Base-by-base conservation (phyloP, 2,797 vertebrate species). In the Halcyon leucocephala region DNA sequence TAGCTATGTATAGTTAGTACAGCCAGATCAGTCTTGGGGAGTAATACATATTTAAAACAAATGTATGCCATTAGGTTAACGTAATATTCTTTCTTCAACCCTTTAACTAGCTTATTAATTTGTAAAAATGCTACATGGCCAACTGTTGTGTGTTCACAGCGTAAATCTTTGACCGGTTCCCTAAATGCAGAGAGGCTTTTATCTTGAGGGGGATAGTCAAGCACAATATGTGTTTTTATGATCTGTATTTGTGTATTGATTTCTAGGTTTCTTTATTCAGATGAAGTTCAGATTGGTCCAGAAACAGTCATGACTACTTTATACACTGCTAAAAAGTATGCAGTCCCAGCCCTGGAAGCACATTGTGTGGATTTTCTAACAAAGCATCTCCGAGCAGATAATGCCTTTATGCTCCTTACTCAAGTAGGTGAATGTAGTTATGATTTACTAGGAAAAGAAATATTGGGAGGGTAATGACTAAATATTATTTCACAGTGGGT, bases 261-360 rank as follows among this genome's bases (percentile, higher is more conserved):
- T 97, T 97, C 64, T 76, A 98, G 98, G 94, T 98, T 98, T 97
- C 97, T 98, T 10, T 98, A 98, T 93, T 98, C 98, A 71, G 98
- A 98, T 92, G 98, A 98, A 97, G 98, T 98, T 92, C 98, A 98
- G 0, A 98, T 98, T 65, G 98, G 98, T 73, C 98, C 98, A 46
- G 98, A 98, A 96, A 98, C 98, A 49, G 98, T 98, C 69, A 98
- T 98, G 98, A 98, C 98, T 71, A 98, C 98, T 71, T 98, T 98
- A 67, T 98, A 98, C 61, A 98, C 98, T 31, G 98, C 98, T 67
- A 98, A 98, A 92, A 98, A 98, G 58, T 98, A 98, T 21, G 98
- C 98, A 60, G 98, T 98, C 35, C 98, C 98, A 61, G 98, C 98
- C 46, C 82, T 98, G 84, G 98, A 98, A 97, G 98, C 98, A 18